Base-by-base conservation (phyloP, 2,113 vertebrate species). In the Copsychus sechellarum region DNA sequence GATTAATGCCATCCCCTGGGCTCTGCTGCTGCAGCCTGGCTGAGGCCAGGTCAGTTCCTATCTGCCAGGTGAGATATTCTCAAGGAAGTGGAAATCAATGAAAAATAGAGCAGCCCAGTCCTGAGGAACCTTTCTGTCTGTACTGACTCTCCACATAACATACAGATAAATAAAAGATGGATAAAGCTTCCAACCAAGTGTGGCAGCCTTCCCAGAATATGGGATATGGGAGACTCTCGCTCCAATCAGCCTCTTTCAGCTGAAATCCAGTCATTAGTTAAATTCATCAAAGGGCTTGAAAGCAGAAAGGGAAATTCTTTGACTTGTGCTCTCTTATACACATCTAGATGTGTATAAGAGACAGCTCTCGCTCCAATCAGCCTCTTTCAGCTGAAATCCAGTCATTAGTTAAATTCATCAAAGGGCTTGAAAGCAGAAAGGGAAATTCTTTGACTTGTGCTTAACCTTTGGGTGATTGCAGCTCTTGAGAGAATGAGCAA, bases 391-490 rank as follows among this genome's bases (percentile, higher is more conserved):
- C 81, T 86, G 90, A 81, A 91, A 91, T 73, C 90, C 92, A 88
- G 58, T 88, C 87, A 80, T 91, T 91, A 80, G 84, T 86, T 91
- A 94, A 91, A 94, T 88, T 96, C 96, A 88, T 96, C 94, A 91
- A 66, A 82, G 84, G 90, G 33, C 91, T 94, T 73, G 87, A 88
- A 93, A 93, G 95, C 88, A 96, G 83, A 86, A 93, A 84, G 86
- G 76, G 92, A 83, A 90, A 81, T 92, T 95, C 92, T 96, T 69
- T 92, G 85, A 62, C 93, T 95, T 2, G 5, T 85, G 66, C 94
- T 96, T 96, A 94, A 95, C 96, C 95, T 96, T 72, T 83, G 80
- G 67, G 88, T 95, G 95, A 96, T 96, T 96, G 93, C 90, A 93
- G 43, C 92, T 96, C 95, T 94, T 93, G 72, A 96, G 95, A 95